Conservation (phyloP, 2,888 invertebrate genomes). For the Drosophila fulvimacula region DNA sequence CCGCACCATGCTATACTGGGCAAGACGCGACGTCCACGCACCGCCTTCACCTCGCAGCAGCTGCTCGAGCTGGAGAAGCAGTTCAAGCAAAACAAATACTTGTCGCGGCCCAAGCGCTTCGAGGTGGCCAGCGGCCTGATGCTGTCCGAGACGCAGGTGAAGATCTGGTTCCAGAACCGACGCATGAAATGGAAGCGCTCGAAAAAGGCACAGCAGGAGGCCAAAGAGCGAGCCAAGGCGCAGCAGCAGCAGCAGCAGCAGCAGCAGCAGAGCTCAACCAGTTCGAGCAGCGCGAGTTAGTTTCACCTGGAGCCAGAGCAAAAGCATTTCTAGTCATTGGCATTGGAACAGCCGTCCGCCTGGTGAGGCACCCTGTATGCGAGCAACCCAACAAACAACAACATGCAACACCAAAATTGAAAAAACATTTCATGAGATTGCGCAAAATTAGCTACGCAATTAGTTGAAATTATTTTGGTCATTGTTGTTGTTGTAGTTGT, state of each 20-base stretch:
- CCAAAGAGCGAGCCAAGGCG: conserved; percentile 86
- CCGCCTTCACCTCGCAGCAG: conserved; percentile 98
- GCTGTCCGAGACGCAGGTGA: conserved; percentile 99
- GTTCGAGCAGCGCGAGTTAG: conserved; percentile 55
- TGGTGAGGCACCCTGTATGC: conserved; percentile 59
- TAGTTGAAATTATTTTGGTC: conserved; percentile 64
- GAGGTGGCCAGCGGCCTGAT: conserved; percentile 99
- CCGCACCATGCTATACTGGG: conserved; percentile 91
- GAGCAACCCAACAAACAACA: conserved; percentile 7
- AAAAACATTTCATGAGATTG: conserved; percentile 51
- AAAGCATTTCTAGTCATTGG: conserved; percentile 64
- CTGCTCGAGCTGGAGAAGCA: conserved; percentile 98
- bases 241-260: conserved; percentile 77
- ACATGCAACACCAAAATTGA: conserved; percentile 5
- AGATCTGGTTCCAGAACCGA: conserved; percentile 99
- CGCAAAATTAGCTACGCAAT: conserved; percentile 73
- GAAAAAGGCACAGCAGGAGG: conserved; percentile 97
- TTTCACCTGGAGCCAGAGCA: conserved; percentile 13
- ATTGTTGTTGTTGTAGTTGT: conserved; percentile 43
- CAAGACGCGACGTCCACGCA: conserved; percentile 96
- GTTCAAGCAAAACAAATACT: conserved; percentile 99
- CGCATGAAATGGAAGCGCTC: conserved; percentile 99
- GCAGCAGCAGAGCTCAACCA: conserved; percentile 51
- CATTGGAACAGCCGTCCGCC: conserved; percentile 61
- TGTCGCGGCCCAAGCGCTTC: conserved; percentile 98